Conservation (phyloP, 1,140 invertebrate species). For the Halyomorpha halys region DNA sequence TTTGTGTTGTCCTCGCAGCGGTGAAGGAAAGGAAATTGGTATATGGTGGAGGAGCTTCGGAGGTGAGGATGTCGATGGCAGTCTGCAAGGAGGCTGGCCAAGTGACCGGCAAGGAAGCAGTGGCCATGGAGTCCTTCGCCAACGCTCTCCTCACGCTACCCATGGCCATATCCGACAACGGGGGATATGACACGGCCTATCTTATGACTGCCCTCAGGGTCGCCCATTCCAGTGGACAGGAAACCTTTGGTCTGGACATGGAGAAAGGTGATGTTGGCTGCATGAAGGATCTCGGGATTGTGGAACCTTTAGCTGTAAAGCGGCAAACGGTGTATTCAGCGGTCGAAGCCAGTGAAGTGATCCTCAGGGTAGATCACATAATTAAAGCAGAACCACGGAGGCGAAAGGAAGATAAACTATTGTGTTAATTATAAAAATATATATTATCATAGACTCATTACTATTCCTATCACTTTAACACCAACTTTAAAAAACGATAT, state of each 20-base stretch:
- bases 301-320: not conserved
- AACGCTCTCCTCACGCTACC: not conserved
- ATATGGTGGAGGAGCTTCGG: not conserved
- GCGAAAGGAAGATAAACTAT: no score
- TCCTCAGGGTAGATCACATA: slow-evolving; percentile 14
- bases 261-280: not conserved
- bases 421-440: no score
- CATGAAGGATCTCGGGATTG: not conserved
- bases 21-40: not conserved
- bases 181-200: not conserved
- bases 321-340: not conserved
- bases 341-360: slow-evolving; percentile 5
- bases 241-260: slow-evolving; percentile 9
- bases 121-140: slow-evolving; percentile 14
- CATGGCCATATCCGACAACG: slow-evolving; percentile 13
- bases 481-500: no score
- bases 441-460: no score
- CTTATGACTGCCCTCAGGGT: not conserved
- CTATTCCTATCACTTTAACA: no score
- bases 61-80: not conserved
- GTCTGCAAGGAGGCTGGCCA: not conserved
- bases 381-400: not conserved
- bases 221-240: not conserved
- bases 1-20: not conserved
- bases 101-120: not conserved